phyloP scores from a whole-genome alignment of 2,113 vertebrate species.

The Muscicapa adusta region DNA sequence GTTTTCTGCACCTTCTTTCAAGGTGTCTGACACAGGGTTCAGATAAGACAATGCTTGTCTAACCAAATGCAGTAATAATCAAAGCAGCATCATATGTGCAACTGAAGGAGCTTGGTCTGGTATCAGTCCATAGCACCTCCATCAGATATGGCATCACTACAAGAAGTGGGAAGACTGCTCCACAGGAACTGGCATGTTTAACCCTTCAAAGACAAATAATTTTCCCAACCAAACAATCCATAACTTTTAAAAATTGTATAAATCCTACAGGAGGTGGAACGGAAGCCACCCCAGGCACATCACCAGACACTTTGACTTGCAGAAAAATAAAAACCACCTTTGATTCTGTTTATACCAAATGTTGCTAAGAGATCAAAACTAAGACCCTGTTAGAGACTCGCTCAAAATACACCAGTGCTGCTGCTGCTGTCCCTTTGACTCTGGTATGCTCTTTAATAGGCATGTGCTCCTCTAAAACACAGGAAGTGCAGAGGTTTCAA shows the following conservation, averaged over 20 bases:
- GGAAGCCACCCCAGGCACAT: rapidly evolving
- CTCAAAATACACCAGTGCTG: not conserved
- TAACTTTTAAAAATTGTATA: not conserved
- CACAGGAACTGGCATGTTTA: not conserved
- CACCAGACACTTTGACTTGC: not conserved
- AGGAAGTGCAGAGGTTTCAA: not conserved
- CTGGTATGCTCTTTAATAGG: not conserved
- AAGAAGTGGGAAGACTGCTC: not conserved
- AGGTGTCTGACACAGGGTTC: not conserved
- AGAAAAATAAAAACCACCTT: not conserved
- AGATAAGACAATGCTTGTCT: not conserved
- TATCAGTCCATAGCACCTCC: not conserved
- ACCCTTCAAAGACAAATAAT: not conserved
- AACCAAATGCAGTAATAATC: not conserved
- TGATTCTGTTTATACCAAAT: not conserved
- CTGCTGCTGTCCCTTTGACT: not conserved
- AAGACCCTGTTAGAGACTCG: not conserved
- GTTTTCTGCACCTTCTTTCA: not conserved
- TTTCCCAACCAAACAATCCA: not conserved
- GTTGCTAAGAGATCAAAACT: not conserved
- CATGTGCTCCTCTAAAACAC: not conserved
- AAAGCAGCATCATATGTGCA: rapidly evolving
- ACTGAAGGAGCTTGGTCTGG: not conserved
- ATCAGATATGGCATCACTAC: not conserved
- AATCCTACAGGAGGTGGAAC: not conserved